Evolutionary conservation across 2,888 invertebrate genomes (phyloP).

Genomic region (Tinea semifulvella): DNA sequence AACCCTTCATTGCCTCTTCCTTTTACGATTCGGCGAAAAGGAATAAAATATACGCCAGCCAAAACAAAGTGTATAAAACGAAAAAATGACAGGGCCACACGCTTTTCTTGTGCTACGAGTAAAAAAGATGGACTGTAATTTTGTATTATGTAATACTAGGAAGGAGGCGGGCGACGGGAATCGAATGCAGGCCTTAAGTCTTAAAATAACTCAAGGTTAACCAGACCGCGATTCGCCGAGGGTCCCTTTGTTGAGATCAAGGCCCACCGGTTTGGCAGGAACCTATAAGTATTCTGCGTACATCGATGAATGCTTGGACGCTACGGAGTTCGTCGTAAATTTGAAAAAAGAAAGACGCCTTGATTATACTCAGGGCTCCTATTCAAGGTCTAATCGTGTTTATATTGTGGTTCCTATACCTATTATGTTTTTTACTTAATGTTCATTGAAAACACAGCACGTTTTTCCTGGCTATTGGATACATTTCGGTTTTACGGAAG

Average conservation of each 20-base stretch:
- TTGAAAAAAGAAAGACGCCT: too few relatives aligned
- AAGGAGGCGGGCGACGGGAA: constrained; percentile 55
- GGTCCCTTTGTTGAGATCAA: constrained; percentile 59
- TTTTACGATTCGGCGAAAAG: constrained; percentile 62
- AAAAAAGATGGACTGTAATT: constrained; percentile 57
- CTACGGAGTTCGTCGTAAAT: constrained; percentile 10
- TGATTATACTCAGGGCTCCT: too few relatives aligned
- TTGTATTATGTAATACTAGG: constrained; percentile 64
- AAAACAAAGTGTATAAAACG: constrained; percentile 60
- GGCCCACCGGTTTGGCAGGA: constrained; percentile 58
- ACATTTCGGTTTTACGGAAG: too few relatives aligned
- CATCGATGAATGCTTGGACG: constrained; percentile 10
- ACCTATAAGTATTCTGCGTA: constrained; percentile 31
- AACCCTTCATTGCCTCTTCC: constrained; percentile 65
- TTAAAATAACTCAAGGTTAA: constrained; percentile 66
- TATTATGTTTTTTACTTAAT: too few relatives aligned
- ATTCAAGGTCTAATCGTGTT: too few relatives aligned
- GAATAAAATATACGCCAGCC: constrained; percentile 59
- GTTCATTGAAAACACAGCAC: too few relatives aligned
- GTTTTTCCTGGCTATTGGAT: too few relatives aligned
- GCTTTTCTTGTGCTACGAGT: constrained; percentile 42
- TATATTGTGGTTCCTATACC: too few relatives aligned
- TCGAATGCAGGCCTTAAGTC: constrained; percentile 50
- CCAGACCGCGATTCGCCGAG: constrained; percentile 40
- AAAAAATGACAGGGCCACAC: constrained; percentile 60